These are phyloP conservation scores for Pseudochaenichthys georgianus DNA, from an alignment of 2,797 vertebrate species.

Conservation along the genomic window DNA sequence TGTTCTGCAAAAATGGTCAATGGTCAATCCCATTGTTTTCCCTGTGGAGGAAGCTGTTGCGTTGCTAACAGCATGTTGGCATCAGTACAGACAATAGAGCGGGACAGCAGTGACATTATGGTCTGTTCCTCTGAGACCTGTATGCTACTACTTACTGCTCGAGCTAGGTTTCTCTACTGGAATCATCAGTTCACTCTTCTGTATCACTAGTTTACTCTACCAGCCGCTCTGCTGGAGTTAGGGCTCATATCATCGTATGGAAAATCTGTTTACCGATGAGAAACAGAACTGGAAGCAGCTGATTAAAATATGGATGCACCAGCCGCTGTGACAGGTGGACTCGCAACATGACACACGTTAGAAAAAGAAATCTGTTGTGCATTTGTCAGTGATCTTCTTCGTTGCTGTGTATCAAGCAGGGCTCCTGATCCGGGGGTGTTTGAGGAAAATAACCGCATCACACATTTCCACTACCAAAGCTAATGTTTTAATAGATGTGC, in stretches of 20 bases:
- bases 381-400: conserved; percentile 17
- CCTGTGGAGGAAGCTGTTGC: no score
- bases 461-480: neutral
- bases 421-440: conserved; percentile 9
- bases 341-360: conserved; percentile 16
- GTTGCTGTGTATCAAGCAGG: conserved; percentile 15
- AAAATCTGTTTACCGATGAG: conserved; percentile 42
- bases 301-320: conserved; percentile 43
- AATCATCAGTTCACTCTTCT: conserved; percentile 23
- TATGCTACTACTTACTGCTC: no score
- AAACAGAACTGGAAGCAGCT: conserved; percentile 42
- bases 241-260: conserved; percentile 40
- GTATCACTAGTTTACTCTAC: conserved; percentile 33
- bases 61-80: no score
- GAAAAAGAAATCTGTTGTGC: conserved; percentile 15
- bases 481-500: conserved; percentile 14
- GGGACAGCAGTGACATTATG: conserved; percentile 9
- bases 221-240: conserved; percentile 6
- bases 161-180: conserved; percentile 6
- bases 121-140: conserved; percentile 42
- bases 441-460: conserved; percentile 3
- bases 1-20: no score
- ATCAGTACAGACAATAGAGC: no score
- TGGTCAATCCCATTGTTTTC: no score
- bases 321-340: conserved; percentile 50